Evolutionary conservation across 2,797 vertebrate species (phyloP), one percentile per base, ranked within the genome.

Genomic region (Lagodon rhomboides): DNA sequence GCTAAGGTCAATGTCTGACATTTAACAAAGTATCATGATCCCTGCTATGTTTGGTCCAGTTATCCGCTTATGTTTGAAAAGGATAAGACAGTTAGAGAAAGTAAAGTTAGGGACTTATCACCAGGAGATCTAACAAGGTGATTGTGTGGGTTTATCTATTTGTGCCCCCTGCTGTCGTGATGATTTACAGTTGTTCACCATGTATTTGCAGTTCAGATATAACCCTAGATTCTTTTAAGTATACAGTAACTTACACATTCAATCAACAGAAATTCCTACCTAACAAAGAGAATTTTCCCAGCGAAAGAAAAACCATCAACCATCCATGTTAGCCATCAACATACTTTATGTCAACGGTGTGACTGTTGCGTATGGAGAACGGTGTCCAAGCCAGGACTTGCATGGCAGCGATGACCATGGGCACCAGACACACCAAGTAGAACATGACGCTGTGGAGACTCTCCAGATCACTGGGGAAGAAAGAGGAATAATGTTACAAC

Each of bases 291-390:
- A 8, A 34, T 34, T 34, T 25, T 74, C 43, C 50, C 12, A 67
- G 13, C 1, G 25, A 12, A 38, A 70, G 46, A 30, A 49, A 75
- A 22, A n/a, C 4, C 22, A 41, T 18, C 1, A 18, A 25, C 22
- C 38, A 58, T 46, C 25, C 23, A 41, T 20, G 34, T 90, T 80
- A 96, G 64, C 84, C 30, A 18, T 96, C 96, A 0, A 87, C 69
- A 71, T 95, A 95, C 70, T 95, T 96, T 1, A 68, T 0, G 46
- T 95, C 93, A 0, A 90, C 84, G 0, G 91, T 84, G 80, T 98
- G 97, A 84, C 96, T 98, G 76, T 82, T 94, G 74, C 96, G 95
- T 83, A 97, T 96, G 5, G 96, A 97, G 87, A 97, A 98, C 0
- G 92, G 95, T 71, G 87, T 97, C 97, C 97, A 98, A 0, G 90